Conservation (phyloP, 2,888 invertebrate species). For the Neoaliturus tenellus region DNA sequence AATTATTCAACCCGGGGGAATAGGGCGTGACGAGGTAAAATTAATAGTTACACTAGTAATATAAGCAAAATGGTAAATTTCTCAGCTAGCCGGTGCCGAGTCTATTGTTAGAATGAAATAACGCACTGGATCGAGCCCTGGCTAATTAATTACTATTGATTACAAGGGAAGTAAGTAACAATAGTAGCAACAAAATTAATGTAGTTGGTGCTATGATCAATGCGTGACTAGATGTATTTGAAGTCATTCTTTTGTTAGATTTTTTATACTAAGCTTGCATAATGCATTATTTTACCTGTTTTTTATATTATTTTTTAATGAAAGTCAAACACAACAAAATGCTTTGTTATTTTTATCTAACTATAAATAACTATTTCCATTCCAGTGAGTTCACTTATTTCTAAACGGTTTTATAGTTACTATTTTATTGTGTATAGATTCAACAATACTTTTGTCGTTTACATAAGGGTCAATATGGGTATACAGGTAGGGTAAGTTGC, state of each 20-base stretch:
- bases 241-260: background rate
- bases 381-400: too few relatives aligned
- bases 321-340: too few relatives aligned
- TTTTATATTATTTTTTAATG: too few relatives aligned
- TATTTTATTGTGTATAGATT: too few relatives aligned
- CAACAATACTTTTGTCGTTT: too few relatives aligned
- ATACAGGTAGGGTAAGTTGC: too few relatives aligned
- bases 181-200: constrained; percentile 49
- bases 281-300: background rate
- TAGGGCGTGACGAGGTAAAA: constrained; percentile 14
- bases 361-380: too few relatives aligned
- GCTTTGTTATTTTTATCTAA: too few relatives aligned
- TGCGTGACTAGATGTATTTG: background rate
- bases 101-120: constrained; percentile 37
- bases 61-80: constrained; percentile 47
- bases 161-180: constrained; percentile 31
- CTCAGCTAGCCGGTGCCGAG: constrained; percentile 11
- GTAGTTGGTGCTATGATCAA: constrained; percentile 25
- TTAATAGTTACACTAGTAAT: constrained; percentile 48
- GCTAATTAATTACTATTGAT: constrained; percentile 49
- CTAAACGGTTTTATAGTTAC: too few relatives aligned
- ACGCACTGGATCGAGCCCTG: background rate
- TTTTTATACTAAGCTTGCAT: background rate
- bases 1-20: background rate
- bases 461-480: too few relatives aligned